Percentiles rank a stretch among this genome's conserved stretches.
Conservation (phyloP, 2,797 vertebrate species). For the Ataeniobius toweri region DNA sequence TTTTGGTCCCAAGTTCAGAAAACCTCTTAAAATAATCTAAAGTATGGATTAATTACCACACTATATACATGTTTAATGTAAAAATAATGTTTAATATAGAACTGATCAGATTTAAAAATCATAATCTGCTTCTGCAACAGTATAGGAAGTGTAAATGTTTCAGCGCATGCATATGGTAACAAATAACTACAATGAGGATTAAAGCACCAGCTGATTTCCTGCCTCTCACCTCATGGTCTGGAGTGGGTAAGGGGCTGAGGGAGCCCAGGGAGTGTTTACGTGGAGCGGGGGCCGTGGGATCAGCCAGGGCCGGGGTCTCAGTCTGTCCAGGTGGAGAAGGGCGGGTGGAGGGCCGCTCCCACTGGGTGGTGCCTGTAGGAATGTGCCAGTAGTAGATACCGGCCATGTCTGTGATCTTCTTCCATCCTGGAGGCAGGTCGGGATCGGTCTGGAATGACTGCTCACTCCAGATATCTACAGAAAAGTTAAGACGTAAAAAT, state of each 20-base stretch:
- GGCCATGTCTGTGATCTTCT: conserved; percentile 93
- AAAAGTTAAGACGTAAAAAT: not conserved
- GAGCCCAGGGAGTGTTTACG: conserved; percentile 89
- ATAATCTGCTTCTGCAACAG: not conserved
- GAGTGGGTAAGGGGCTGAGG: conserved; percentile 90
- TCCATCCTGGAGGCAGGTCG: conserved; percentile 97
- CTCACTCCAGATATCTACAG: conserved; percentile 93
- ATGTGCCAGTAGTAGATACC: conserved; percentile 99
- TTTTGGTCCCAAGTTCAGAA: not conserved
- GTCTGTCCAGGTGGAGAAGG: conserved; percentile 66
- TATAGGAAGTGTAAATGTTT: not conserved
- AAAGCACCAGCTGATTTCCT: not conserved
- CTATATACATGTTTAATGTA: not conserved
- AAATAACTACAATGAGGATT: not conserved
- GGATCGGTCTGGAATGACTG: conserved; percentile 95
- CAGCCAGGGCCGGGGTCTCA: conserved; percentile 39
- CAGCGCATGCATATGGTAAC: not conserved
- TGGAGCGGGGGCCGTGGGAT: conserved; percentile 54
- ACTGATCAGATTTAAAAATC: not conserved
- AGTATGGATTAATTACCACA: not conserved
- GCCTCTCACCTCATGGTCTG: conserved; percentile 90
- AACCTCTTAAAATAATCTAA: not conserved
- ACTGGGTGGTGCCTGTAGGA: conserved; percentile 96
- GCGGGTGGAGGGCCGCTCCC: conserved; percentile 88
- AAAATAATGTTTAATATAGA: not conserved